Base-by-base conservation (phyloP, 2,888 invertebrate species). In the Creontiades dilutus region DNA sequence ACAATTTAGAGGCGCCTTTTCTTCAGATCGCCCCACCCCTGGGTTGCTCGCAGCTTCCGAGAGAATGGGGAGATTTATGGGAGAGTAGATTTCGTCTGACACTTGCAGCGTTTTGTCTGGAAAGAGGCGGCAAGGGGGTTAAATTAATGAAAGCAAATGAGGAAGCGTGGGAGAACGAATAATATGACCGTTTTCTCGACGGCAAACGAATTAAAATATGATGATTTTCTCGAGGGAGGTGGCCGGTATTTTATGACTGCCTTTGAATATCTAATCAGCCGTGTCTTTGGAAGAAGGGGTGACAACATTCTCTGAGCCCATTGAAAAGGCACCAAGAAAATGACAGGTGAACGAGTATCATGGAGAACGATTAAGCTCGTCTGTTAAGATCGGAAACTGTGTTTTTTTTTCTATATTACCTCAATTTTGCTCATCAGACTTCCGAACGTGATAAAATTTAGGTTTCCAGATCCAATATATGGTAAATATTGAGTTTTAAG, bases 1-100 rank as follows among this genome's bases (percentile, higher is more conserved):
- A 78, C 88, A 88, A 88, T 88, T 88, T 88, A 88, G 52, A 78
- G 28, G 88, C 88, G 88, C 88, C 88, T 88, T 88, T 88, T 86
- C 78, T 88, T 85, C 61, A 61, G 48, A 19, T 46, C 57, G 12
- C 61, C 61, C 85, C 57, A 13, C 27, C 27, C 37, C 85, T 47
- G 23, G 3, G 61, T 37, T 57, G 14, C 46, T 48, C 57, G 37
- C 85, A 61, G 27, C 27, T 47, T 47, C 47, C 52, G 48, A 52
- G 23, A 82, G 82, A 82, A 82, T 82, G 82, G 82, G 16, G 52
- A 82, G 82, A 82, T 82, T 82, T 82, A 82, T 82, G 82, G 82
- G 82, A 82, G 82, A 52, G 48, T 82, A 52, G 52, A 52, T 82
- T 52, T 52, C 48, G 52, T 27, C 48, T 52, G 82, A 82, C 82